Evolutionary conservation across 2,113 vertebrate species (phyloP).

Genomic region (Tylochromis polylepis): DNA sequence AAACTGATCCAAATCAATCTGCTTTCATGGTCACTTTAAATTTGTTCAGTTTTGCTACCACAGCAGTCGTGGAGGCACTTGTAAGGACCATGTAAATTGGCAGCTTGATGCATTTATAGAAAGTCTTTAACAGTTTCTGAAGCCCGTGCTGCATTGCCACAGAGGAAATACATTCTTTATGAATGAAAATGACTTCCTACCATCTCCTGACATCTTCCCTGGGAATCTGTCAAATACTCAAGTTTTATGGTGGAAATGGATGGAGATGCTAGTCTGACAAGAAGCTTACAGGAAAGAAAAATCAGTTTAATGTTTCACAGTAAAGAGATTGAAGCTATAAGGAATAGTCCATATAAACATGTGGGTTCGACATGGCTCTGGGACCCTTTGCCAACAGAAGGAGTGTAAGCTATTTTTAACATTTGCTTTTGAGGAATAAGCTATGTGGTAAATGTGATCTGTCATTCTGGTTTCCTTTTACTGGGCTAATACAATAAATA

Average conservation of each 20-base stretch:
- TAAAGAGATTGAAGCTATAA: not conserved
- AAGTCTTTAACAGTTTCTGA: not conserved
- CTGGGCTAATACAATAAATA: not conserved
- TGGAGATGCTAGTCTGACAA: not conserved
- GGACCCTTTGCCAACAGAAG: not conserved
- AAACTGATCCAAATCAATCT: not conserved
- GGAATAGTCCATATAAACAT: not conserved
- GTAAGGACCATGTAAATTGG: not conserved
- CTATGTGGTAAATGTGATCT: not conserved
- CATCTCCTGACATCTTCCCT: not conserved
- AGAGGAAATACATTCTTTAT: not conserved
- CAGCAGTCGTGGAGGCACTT: not conserved
- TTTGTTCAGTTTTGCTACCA: not conserved
- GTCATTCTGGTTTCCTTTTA: not conserved
- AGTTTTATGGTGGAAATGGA: not conserved
- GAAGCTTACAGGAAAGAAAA: not conserved
- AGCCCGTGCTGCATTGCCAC: not conserved
- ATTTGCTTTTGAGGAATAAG: too few species aligned
- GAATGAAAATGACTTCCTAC: not conserved
- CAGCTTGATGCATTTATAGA: not conserved
- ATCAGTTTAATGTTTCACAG: not conserved
- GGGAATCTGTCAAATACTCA: not conserved
- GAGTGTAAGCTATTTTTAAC: too few species aligned
- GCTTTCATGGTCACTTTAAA: not conserved
- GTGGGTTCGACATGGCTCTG: not conserved